A percentile compares a stretch with the other conserved stretches of the same genome.
Evolutionary conservation across 2,888 invertebrate genomes (phyloP).

Genomic region (Acanthosepion lycidas): DNA sequence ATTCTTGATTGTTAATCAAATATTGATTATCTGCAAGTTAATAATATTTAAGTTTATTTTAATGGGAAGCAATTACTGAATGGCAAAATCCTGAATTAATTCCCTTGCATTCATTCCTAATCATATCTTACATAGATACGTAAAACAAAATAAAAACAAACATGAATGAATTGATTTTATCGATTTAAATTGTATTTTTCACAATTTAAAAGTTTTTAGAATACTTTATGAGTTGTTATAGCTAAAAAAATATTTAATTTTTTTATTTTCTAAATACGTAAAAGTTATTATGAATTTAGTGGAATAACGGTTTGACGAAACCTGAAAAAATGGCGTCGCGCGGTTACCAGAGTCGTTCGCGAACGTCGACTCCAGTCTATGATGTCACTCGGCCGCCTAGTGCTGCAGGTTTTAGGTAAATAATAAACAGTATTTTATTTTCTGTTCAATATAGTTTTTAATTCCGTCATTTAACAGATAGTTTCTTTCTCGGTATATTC

Average conservation of each 20-base stretch:
- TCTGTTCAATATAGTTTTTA: neutral
- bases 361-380: constrained; percentile 8
- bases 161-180: neutral
- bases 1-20: too few relatives aligned
- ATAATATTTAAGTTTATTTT: neutral
- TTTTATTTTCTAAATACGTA: neutral
- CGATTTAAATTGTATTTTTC: neutral
- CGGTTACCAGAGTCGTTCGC: constrained; percentile 38
- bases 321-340: constrained; percentile 25
- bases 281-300: neutral
- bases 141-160: neutral
- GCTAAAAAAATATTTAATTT: neutral
- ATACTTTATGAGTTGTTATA: neutral
- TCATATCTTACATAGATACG: neutral
- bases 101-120: neutral
- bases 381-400: neutral
- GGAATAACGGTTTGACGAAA: neutral
- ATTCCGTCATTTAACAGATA: neutral
- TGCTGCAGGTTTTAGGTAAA: constrained; percentile 21
- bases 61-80: neutral
- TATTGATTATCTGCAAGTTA: too few relatives aligned
- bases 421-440: neutral
- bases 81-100: neutral
- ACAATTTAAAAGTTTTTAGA: neutral
- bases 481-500: neutral